These are phyloP conservation scores for Pungitius pungitius DNA, from an alignment of 2,113 vertebrate genomes.

Conservation along the genomic window DNA sequence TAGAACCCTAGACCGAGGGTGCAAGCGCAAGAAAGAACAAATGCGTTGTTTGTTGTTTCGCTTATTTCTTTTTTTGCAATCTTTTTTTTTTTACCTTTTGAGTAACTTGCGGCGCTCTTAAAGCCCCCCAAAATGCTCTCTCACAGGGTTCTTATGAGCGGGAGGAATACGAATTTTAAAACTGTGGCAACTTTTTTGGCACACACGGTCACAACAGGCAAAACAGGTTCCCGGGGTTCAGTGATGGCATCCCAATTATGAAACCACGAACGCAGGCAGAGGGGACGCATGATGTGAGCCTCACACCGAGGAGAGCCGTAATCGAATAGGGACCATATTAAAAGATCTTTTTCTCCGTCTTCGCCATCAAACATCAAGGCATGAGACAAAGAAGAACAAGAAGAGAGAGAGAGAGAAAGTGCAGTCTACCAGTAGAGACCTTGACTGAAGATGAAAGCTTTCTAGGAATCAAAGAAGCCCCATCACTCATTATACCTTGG, in stretches of 20 bases:
- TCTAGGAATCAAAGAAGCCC: constrained; percentile 72
- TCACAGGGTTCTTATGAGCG: constrained; percentile 63
- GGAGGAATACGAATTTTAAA: constrained; percentile 67
- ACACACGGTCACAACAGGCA: constrained; percentile 46
- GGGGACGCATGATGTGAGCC: constrained; percentile 44
- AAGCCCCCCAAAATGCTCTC: constrained; percentile 60
- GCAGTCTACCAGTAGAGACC: constrained; percentile 65
- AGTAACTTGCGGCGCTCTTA: constrained; percentile 73
- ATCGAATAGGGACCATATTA: constrained; percentile 64
- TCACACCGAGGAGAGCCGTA: constrained; percentile 44
- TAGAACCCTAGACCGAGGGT: constrained; percentile 77
- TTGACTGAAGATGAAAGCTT: constrained; percentile 79
- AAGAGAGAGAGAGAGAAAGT: constrained; percentile 50
- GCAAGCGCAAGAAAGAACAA: constrained; percentile 73
- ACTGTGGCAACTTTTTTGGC: constrained; percentile 51
- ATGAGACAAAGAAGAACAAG: constrained; percentile 69
- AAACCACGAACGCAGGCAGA: constrained; percentile 43
- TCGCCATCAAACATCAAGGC: constrained; percentile 72
- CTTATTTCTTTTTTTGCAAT: constrained; percentile 66
- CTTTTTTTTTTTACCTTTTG: constrained; percentile 52
- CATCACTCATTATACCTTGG: constrained; percentile 75
- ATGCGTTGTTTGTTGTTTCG: constrained; percentile 71
- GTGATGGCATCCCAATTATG: constrained; percentile 68
- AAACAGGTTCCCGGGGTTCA: constrained; percentile 62
- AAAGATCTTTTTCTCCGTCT: constrained; percentile 61